A percentile compares a stretch with the other conserved stretches of the same genome.
Evolutionary conservation across 2,797 vertebrate species (phyloP).

Genomic region (Acanthiza pusilla): DNA sequence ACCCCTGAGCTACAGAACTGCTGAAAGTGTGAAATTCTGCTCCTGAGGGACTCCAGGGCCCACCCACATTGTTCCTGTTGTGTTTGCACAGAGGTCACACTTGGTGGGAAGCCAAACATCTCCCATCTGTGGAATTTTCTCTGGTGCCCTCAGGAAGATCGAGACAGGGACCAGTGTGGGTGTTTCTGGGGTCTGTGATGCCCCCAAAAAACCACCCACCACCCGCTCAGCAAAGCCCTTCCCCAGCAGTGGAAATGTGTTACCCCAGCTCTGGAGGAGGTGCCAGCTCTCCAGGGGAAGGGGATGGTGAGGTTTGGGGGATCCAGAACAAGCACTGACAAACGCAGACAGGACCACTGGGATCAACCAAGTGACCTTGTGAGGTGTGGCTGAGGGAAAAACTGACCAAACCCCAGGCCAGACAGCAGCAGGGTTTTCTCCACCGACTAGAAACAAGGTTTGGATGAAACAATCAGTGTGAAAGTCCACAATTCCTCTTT

Average conservation of each 20-base stretch:
- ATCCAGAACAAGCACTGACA: background rate
- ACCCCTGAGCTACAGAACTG: background rate
- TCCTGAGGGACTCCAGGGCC: background rate
- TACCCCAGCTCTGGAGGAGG: background rate
- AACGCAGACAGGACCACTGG: background rate
- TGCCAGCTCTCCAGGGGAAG: background rate
- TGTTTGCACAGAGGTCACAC: background rate
- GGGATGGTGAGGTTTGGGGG: background rate
- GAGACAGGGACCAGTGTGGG: background rate
- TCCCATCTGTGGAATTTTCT: background rate
- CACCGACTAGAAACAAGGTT: background rate
- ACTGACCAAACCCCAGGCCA: background rate
- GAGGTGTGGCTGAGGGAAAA: background rate
- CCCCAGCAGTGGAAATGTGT: background rate
- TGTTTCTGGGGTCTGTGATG: background rate
- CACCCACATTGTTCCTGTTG: background rate
- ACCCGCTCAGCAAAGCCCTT: background rate
- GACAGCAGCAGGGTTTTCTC: background rate
- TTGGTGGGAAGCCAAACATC: background rate
- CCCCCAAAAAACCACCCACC: accelerated
- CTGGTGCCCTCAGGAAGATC: background rate
- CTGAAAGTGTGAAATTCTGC: accelerated
- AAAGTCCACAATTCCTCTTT: slow-evolving; percentile 9
- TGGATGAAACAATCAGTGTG: background rate
- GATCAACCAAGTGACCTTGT: background rate